A percentile compares a stretch with the other conserved stretches of the same genome.
Conservation (phyloP, 2,888 invertebrate species). For the Hofmannophila pseudospretella region DNA sequence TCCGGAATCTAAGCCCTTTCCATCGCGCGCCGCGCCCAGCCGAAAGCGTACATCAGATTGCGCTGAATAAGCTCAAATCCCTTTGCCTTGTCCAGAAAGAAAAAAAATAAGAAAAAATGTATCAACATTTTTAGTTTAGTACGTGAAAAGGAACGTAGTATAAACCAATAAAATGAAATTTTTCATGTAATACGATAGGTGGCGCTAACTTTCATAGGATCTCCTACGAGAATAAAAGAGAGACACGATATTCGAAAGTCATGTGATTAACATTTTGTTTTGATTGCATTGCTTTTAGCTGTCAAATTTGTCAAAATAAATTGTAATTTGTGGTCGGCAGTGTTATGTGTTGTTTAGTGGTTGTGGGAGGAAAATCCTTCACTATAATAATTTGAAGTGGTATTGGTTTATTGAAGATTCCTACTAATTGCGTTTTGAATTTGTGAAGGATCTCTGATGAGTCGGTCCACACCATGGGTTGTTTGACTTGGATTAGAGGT, state of each 20-base stretch:
- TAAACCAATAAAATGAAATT: conserved; percentile 7
- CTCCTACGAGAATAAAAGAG: conserved; percentile 14
- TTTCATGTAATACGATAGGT: conserved; percentile 18
- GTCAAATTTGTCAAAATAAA: conserved; percentile 8
- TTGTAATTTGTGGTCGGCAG: neutral
- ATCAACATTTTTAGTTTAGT: too few relatives aligned
- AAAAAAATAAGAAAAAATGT: too few relatives aligned
- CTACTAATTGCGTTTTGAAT: neutral
- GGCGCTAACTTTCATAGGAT: conserved; percentile 12
- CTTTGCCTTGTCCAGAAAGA: too few relatives aligned
- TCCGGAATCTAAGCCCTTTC: too few relatives aligned
- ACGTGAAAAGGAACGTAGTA: conserved; percentile 2
- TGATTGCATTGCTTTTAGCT: neutral
- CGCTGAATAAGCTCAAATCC: too few relatives aligned
- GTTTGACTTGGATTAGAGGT: conserved; percentile 68
- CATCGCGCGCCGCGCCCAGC: too few relatives aligned
- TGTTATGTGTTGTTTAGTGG: neutral
- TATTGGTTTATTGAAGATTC: neutral
- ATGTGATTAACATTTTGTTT: neutral
- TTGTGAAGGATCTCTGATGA: conserved; percentile 27
- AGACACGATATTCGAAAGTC: conserved; percentile 16
- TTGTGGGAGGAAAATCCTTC: conserved; percentile 6
- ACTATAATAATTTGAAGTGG: neutral
- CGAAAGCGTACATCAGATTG: too few relatives aligned
- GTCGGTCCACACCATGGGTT: conserved; percentile 55